Base-by-base conservation (phyloP, 2,797 vertebrate species). In the Hypotaenidia philippensis region DNA sequence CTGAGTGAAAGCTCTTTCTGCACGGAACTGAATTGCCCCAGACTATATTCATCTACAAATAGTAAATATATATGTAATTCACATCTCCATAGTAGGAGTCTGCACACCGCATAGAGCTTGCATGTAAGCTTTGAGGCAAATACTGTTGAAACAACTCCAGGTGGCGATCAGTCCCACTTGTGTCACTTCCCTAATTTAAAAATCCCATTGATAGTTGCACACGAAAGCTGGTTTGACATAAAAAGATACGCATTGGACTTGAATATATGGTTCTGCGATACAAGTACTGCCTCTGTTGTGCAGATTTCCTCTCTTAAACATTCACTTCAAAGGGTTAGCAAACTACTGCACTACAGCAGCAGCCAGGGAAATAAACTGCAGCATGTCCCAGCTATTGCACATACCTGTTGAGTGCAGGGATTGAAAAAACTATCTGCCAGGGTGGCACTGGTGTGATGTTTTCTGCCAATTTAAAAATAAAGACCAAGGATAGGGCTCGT, bases 301-400 rank as follows among this genome's bases (percentile, higher is more conserved):
- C 81, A 74, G 90, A 89, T 89, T 86, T 87, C 32, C 34, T 74
- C 59, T 88, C 74, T 65, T 72, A 65, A 89, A 21, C 14, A 5
- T 20, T 72, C 49, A 52, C 93, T 83, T 95, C 90, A 74, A 91
- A 89, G 87, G 34, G n/a, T 86, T 80, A 40, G 77, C 87, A 69
- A 93, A 93, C 26, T 40, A 32, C 68, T 36, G 83, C 77, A 32
- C 72, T 83, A 59, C 49, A 68, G 69, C 72, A 63, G 83, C 83
- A 93, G 63, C 59, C 45, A 2, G 3, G n/a, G 72, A 31, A 75
- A 50, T 41, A 6, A 1, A 29, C 27, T 29, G 72, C 63, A 55
- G 76, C 23, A 2, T 49, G 26, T 82, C 81, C 80, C 45, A 32
- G 59, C 87, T 64, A 34, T 44, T 69, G 9, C 59, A 47, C 57